phyloP scores from a whole-genome alignment of 2,113 vertebrate genomes.

The Varanus salvator region DNA sequence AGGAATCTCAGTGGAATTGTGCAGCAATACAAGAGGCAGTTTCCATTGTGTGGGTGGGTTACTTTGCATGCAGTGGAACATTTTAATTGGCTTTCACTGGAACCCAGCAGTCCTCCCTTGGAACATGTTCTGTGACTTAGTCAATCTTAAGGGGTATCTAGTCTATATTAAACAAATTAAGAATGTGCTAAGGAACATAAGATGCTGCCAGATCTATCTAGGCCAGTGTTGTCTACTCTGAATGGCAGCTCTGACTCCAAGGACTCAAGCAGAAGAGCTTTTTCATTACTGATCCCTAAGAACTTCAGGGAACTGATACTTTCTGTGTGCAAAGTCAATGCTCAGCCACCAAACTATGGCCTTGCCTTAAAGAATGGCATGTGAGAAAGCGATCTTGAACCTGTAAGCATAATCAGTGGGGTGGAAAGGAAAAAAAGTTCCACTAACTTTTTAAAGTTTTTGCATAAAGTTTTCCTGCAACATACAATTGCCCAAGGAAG shows the following conservation, averaged over 20 bases:
- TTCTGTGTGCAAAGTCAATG: not conserved
- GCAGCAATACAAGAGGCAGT: too few species aligned
- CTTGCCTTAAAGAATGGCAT: not conserved
- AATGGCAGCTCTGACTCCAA: too few species aligned
- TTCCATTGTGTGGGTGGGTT: not conserved
- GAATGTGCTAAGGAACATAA: not conserved
- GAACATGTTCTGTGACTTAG: not conserved
- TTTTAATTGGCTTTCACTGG: not conserved
- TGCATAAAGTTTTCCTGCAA: too few species aligned
- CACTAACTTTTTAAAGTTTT: too few species aligned
- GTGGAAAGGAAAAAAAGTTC: not conserved
- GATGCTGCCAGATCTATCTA: too few species aligned
- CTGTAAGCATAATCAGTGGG: accelerated
- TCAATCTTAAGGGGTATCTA: not conserved
- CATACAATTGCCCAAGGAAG: too few species aligned
- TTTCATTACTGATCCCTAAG: too few species aligned
- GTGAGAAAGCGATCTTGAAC: not conserved
- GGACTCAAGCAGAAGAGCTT: too few species aligned
- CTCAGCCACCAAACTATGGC: not conserved
- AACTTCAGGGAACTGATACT: not conserved
- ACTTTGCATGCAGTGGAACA: not conserved
- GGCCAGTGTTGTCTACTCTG: too few species aligned
- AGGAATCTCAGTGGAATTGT: not conserved
- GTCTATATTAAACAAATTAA: not conserved
- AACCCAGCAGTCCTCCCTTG: not conserved